Evolutionary conservation across 2,113 vertebrate genomes (phyloP).

Genomic region (Polypterus senegalus): DNA sequence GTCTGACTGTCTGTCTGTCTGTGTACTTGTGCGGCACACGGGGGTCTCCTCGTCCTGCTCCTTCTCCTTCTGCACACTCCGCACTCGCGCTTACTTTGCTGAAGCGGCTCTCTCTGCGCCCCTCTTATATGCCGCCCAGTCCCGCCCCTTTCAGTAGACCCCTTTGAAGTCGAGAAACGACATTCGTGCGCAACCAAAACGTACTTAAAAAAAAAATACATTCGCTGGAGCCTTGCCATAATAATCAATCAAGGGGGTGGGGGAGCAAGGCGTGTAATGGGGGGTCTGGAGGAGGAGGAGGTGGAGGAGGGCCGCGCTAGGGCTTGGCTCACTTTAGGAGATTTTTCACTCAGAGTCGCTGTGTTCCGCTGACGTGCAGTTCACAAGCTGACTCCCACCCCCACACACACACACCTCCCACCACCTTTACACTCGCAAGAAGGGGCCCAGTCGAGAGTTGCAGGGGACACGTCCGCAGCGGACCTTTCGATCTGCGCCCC

Average conservation of each 20-base stretch:
- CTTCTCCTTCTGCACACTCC: conserved; percentile 17
- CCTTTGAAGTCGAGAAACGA: conserved; percentile 47
- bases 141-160: conserved; percentile 45
- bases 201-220: conserved; percentile 25
- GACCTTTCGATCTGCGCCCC: too few species aligned
- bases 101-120: conserved; percentile 37
- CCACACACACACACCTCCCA: too few species aligned
- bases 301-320: too few species aligned
- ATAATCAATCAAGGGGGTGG: conserved; percentile 49
- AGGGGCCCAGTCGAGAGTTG: too few species aligned
- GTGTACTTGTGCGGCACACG: conserved; percentile 7
- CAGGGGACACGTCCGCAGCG: too few species aligned
- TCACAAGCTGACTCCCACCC: too few species aligned
- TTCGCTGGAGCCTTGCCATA: conserved; percentile 40
- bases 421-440: too few species aligned
- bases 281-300: too few species aligned
- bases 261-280: conserved; percentile 15
- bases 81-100: conserved; percentile 21
- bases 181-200: conserved; percentile 49
- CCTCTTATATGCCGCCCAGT: conserved; percentile 38
- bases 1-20: conserved; percentile 30
- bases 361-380: too few species aligned
- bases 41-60: conserved; percentile 6
- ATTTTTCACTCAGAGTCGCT: too few species aligned
- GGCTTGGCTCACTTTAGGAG: too few species aligned